Percentiles rank a stretch among this genome's conserved stretches.
Conservation (phyloP, 2,797 vertebrate species). For the Helicolenus hilgendorfi region DNA sequence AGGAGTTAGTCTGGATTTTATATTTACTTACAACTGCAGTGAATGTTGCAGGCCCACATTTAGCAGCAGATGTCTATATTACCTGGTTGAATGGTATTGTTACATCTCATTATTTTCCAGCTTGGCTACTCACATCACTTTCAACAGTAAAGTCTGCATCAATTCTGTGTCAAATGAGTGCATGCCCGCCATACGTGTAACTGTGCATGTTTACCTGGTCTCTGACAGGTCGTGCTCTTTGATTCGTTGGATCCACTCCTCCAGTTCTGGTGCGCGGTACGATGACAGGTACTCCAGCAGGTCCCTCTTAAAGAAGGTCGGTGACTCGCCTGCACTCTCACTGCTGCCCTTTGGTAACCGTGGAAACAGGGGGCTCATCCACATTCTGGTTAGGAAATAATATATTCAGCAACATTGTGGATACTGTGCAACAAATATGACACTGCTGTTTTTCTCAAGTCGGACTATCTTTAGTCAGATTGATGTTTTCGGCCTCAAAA, state of each 20-base stretch:
- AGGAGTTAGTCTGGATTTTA: background rate
- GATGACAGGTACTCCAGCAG: conserved; percentile 93
- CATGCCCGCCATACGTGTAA: background rate
- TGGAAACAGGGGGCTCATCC: conserved; percentile 97
- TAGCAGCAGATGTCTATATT: background rate
- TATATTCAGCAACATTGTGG: background rate
- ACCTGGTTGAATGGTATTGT: background rate
- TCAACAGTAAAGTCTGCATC: background rate
- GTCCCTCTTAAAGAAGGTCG: conserved; percentile 95
- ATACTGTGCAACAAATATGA: background rate
- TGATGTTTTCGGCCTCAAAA: background rate
- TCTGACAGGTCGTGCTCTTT: conserved; percentile 95
- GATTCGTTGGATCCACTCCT: conserved; percentile 94
- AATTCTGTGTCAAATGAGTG: background rate
- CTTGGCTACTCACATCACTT: background rate
- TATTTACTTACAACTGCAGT: background rate
- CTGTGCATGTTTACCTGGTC: conserved; percentile 82
- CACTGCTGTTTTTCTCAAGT: background rate
- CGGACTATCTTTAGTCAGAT: background rate
- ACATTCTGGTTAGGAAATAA: conserved; percentile 89
- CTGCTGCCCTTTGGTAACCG: conserved; percentile 88
- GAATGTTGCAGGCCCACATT: background rate
- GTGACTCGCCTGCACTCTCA: conserved; percentile 92
- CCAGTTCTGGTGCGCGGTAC: conserved; percentile 91
- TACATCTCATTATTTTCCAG: background rate